Conservation (phyloP, 2,888 invertebrate genomes). For the Zaprionus bogoriensis region DNA sequence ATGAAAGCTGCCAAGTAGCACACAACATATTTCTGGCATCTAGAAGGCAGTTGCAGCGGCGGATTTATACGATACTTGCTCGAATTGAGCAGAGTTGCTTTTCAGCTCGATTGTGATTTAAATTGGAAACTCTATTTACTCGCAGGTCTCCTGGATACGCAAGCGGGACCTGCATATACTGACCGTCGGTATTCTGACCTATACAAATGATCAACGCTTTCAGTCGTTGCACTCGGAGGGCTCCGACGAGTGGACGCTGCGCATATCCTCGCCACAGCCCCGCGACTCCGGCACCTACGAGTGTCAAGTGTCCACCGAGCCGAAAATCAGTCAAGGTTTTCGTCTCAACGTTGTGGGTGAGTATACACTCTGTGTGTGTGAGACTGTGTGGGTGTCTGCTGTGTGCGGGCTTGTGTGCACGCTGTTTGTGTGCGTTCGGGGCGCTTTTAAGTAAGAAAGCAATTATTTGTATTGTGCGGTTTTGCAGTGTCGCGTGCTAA, state of each 20-base stretch:
- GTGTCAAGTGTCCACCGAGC: constrained; percentile 90
- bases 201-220: constrained; percentile 89
- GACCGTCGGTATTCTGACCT: constrained; percentile 88
- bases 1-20: not conserved
- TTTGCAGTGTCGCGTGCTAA: constrained; percentile 93
- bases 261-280: constrained; percentile 87
- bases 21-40: too few species aligned
- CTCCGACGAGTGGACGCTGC: constrained; percentile 89
- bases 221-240: constrained; percentile 88
- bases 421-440: constrained; percentile 1
- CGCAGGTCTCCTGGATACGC: constrained; percentile 89
- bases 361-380: constrained; percentile 73
- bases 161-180: constrained; percentile 91
- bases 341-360: constrained; percentile 89
- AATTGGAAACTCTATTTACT: not conserved
- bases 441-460: constrained; percentile 39
- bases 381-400: not conserved
- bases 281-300: constrained; percentile 89
- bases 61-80: too few species aligned
- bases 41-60: too few species aligned
- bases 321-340: constrained; percentile 89
- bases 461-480: constrained; percentile 60
- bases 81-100: too few species aligned
- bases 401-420: too few species aligned
- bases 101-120: not conserved